Percentiles rank a stretch among this genome's conserved stretches.
These are phyloP conservation scores for Microcaecilia unicolor DNA, from an alignment of 2,797 vertebrate genomes.

Conservation along the genomic window DNA sequence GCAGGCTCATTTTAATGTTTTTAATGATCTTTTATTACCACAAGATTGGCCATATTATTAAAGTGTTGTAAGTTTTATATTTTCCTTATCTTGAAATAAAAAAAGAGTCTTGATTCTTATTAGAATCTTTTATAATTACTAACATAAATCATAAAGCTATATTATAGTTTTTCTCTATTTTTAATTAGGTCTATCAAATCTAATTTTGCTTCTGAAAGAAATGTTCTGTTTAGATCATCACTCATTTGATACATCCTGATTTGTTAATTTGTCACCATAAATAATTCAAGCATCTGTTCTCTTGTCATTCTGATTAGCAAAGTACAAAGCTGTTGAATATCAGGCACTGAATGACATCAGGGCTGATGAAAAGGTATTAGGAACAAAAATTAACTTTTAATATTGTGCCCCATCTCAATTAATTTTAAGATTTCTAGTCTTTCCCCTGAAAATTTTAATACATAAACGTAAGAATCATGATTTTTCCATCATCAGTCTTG, in stretches of 20 bases:
- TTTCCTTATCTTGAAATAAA: not conserved
- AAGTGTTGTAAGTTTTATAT: too few relatives aligned
- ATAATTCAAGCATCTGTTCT: not conserved
- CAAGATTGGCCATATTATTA: too few relatives aligned
- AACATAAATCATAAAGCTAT: not conserved
- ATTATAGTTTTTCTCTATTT: not conserved
- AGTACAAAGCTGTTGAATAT: not conserved
- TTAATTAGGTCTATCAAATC: not conserved
- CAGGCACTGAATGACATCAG: not conserved
- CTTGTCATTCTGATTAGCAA: not conserved
- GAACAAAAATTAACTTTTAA: too few relatives aligned
- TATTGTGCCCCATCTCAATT: too few relatives aligned
- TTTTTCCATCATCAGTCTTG: too few relatives aligned
- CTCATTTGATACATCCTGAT: not conserved
- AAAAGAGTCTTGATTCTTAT: not conserved
- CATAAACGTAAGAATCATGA: too few relatives aligned
- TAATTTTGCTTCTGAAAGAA: not conserved
- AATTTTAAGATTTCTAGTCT: too few relatives aligned
- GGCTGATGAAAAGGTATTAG: too few relatives aligned
- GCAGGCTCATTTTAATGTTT: too few relatives aligned
- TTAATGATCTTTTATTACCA: too few relatives aligned
- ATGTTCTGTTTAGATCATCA: not conserved
- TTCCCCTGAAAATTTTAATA: too few relatives aligned
- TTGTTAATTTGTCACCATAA: not conserved
- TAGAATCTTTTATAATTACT: not conserved